Evolutionary conservation across 2,888 invertebrate genomes (phyloP).

Genomic region (Pseudoips prasinana): DNA sequence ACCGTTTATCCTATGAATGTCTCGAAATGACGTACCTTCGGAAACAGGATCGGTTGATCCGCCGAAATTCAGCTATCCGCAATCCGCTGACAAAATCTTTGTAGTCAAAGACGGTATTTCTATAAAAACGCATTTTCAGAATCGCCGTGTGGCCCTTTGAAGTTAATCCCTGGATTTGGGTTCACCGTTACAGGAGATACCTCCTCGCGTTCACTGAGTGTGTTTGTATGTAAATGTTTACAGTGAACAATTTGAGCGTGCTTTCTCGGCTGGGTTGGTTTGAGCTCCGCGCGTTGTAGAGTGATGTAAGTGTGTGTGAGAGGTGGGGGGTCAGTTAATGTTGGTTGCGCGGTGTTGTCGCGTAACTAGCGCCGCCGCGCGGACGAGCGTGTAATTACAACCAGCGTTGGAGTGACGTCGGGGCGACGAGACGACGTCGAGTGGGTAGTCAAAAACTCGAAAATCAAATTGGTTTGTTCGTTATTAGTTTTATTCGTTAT

Average conservation of each 20-base stretch:
- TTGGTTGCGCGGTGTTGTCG: conserved; percentile 31
- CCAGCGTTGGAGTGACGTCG: conserved; percentile 38
- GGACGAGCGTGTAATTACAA: conserved; percentile 50
- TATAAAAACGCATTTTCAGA: conserved; percentile 76
- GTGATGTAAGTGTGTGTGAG: conserved; percentile 11
- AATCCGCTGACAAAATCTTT: conserved; percentile 67
- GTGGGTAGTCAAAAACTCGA: conserved; percentile 59
- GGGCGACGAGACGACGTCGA: conserved; percentile 45
- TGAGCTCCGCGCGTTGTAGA: conserved; percentile 30
- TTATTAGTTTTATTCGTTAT: conserved; percentile 42
- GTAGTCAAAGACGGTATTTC: conserved; percentile 69
- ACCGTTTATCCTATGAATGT: conserved; percentile 38
- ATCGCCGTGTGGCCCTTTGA: conserved; percentile 68
- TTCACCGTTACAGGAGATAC: conserved; percentile 44
- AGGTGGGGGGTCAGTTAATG: conserved; percentile 31
- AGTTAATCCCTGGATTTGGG: conserved; percentile 73
- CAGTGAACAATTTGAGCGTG: conserved; percentile 50
- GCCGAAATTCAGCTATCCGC: conserved; percentile 51
- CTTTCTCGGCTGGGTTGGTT: conserved; percentile 37
- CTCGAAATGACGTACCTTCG: conserved; percentile 48
- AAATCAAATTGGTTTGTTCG: conserved; percentile 52
- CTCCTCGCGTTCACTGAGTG: conserved; percentile 35
- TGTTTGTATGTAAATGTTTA: conserved; percentile 51
- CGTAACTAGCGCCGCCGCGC: conserved; percentile 42
- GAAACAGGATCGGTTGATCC: conserved; percentile 58